Conservation (phyloP, 2,113 vertebrate species). For the Chaenogobius annularis region DNA sequence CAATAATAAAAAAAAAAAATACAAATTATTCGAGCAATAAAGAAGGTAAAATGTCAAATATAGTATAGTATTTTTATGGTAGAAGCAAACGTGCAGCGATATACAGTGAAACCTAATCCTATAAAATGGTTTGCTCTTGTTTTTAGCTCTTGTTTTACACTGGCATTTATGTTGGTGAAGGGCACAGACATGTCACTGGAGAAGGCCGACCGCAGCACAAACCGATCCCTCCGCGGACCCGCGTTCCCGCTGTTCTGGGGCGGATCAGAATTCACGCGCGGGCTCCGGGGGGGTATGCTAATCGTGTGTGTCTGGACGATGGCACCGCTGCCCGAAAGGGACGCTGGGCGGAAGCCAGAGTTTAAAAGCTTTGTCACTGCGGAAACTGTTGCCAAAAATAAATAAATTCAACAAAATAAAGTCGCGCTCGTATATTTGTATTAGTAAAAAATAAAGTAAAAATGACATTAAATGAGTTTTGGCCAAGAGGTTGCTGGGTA, state of each 20-base stretch:
- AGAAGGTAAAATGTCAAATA: too few relatives aligned
- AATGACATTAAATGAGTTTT: too few relatives aligned
- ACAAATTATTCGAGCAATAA: too few relatives aligned
- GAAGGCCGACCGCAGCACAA: slow-evolving; percentile 13
- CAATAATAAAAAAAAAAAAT: too few relatives aligned
- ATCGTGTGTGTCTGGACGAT: background rate
- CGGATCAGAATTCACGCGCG: background rate
- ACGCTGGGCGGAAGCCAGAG: slow-evolving; percentile 61
- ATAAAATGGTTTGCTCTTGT: background rate
- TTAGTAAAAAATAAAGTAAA: slow-evolving; percentile 16
- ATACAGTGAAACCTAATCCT: too few relatives aligned
- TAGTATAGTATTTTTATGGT: too few relatives aligned
- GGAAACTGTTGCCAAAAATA: slow-evolving; percentile 41
- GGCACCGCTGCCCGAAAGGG: slow-evolving; percentile 8
- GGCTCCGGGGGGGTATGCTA: background rate
- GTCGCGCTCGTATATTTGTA: too few relatives aligned
- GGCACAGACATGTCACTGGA: slow-evolving; percentile 5
- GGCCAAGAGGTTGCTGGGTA: too few relatives aligned
- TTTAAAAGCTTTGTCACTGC: slow-evolving; percentile 71
- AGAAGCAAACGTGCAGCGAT: too few relatives aligned
- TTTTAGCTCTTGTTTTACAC: background rate
- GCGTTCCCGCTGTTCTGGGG: slow-evolving; percentile 17
- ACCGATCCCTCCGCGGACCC: background rate
- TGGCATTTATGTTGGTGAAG: background rate
- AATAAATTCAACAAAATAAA: too few relatives aligned